Conservation (phyloP, 2,888 invertebrate genomes). For the Tipula vernalis region DNA sequence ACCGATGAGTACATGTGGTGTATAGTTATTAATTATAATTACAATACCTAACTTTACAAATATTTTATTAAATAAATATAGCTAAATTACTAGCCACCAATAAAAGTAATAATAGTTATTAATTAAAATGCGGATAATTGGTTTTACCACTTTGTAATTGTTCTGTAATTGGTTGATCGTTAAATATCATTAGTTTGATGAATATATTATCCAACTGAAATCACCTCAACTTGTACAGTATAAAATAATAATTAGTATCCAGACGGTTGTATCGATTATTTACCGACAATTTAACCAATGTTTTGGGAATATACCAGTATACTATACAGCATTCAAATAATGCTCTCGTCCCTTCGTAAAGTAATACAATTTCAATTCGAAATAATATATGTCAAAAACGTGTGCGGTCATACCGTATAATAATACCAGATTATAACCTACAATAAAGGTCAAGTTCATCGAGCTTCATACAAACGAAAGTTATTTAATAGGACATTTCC, state of each 20-base stretch:
- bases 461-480: not conserved
- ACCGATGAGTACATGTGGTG: too few species aligned
- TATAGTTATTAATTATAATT: too few species aligned
- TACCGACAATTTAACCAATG: not conserved
- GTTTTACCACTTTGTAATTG: too few species aligned
- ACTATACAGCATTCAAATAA: not conserved
- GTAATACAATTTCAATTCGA: not conserved
- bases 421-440: not conserved
- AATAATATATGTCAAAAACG: not conserved
- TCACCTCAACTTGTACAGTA: too few species aligned
- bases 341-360: not conserved
- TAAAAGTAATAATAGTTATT: too few species aligned
- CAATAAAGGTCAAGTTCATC: conserved; percentile 4
- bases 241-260: not conserved
- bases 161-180: too few species aligned
- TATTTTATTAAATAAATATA: too few species aligned
- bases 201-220: too few species aligned
- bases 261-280: not conserved
- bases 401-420: not conserved
- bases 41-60: too few species aligned
- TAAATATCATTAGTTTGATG: too few species aligned
- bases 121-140: too few species aligned
- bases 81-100: too few species aligned
- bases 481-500: not conserved
- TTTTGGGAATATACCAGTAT: not conserved